Evolutionary conservation across 2,797 vertebrate species (phyloP).

Genomic region (Botia kubotai): DNA sequence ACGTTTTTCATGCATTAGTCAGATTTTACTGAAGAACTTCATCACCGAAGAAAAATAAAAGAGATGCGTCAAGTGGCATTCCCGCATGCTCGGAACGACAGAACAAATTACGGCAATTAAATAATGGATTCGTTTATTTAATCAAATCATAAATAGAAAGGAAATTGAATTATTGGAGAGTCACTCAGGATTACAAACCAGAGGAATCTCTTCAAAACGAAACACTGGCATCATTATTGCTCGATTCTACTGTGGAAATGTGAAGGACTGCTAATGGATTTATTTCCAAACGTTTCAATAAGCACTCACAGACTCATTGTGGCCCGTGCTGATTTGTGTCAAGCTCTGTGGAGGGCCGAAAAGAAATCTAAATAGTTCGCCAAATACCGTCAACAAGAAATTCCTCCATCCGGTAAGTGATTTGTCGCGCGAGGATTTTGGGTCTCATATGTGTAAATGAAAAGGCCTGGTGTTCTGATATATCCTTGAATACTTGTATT

Average conservation of each 20-base stretch:
- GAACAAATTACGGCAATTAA: constrained; percentile 76
- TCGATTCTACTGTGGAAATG: constrained; percentile 64
- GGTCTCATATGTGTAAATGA: constrained; percentile 5
- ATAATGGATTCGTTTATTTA: constrained; percentile 73
- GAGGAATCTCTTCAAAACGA: constrained; percentile 66
- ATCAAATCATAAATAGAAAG: constrained; percentile 70
- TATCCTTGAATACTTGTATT: constrained; percentile 38
- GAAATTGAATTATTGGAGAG: constrained; percentile 69
- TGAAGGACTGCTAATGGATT: constrained; percentile 69
- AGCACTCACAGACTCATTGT: constrained; percentile 64
- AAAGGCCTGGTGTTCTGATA: constrained; percentile 23
- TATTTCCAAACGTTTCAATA: constrained; percentile 73
- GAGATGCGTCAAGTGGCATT: constrained; percentile 60
- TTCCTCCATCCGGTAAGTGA: not conserved
- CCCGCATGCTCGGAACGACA: constrained; percentile 66
- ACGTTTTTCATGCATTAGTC: constrained; percentile 27
- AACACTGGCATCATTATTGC: constrained; percentile 65
- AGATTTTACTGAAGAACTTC: constrained; percentile 37
- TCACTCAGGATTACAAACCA: constrained; percentile 67
- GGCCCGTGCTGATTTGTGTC: constrained; percentile 63
- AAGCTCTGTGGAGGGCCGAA: constrained; percentile 16
- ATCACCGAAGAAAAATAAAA: constrained; percentile 64
- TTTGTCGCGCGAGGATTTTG: constrained; percentile 2
- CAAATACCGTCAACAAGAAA: constrained; percentile 11
- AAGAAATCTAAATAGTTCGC: constrained; percentile 31